Percentiles rank a stretch among this genome's conserved stretches.
These are phyloP conservation scores for Pachydiplax longipennis DNA, from an alignment of 2,888 invertebrate species.

Conservation along the genomic window DNA sequence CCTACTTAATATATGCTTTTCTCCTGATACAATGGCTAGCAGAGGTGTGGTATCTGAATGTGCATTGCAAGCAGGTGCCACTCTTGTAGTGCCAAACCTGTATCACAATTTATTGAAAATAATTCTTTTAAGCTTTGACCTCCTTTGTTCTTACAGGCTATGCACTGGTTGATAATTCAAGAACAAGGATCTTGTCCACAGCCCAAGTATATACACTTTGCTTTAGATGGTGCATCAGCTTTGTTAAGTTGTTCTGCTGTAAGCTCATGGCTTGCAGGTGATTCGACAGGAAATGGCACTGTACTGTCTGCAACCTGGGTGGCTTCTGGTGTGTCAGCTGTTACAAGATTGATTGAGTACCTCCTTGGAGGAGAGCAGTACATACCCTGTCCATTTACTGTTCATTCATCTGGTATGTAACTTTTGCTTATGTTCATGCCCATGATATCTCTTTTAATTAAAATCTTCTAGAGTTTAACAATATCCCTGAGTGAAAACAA, in stretches of 20 bases:
- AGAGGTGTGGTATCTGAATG: no score
- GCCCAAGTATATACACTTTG: constrained; percentile 15
- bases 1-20: no score
- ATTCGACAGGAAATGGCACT: neutral
- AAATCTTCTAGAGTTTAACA: no score
- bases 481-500: no score
- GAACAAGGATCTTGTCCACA: neutral
- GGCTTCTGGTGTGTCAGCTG: constrained; percentile 29
- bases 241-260: constrained; percentile 4
- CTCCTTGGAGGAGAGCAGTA: constrained; percentile 25
- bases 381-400: neutral
- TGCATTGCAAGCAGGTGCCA: no score
- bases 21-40: no score
- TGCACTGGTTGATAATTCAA: constrained; percentile 54
- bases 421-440: neutral
- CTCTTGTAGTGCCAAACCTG: no score
- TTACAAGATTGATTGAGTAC: neutral
- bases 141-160: constrained; percentile 53
- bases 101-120: constrained; percentile 47
- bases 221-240: constrained; percentile 32
- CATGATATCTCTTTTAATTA: no score
- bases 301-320: neutral
- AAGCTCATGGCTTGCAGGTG: constrained; percentile 9
- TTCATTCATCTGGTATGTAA: neutral
- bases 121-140: constrained; percentile 50